phyloP scores from a whole-genome alignment of 2,888 invertebrate species.

The Esperia sulphurella region DNA sequence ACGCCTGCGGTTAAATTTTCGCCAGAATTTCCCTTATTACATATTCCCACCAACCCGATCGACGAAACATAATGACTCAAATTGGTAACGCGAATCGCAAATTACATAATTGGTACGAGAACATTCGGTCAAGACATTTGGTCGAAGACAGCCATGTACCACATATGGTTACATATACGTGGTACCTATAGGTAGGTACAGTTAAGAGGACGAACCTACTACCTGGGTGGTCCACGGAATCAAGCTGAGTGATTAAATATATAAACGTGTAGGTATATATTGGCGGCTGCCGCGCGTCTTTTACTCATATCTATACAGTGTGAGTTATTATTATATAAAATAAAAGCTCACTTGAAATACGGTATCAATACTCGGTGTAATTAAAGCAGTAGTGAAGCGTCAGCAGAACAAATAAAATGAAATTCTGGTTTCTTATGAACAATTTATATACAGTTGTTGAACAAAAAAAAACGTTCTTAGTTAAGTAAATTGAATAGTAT shows the following conservation, averaged over 20 bases:
- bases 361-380: slow-evolving; percentile 50
- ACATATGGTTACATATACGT: slow-evolving; percentile 6
- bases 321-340: slow-evolving; percentile 62
- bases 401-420: slow-evolving; percentile 1
- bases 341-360: slow-evolving; percentile 57
- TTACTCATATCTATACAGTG: slow-evolving; percentile 40
- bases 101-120: slow-evolving; percentile 66
- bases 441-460: too few relatives aligned
- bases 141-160: slow-evolving; percentile 8
- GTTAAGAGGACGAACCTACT: slow-evolving; percentile 46
- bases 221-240: slow-evolving; percentile 72
- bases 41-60: slow-evolving; percentile 47
- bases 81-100: slow-evolving; percentile 68
- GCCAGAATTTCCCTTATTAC: slow-evolving; percentile 54
- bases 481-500: too few relatives aligned
- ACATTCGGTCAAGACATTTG: slow-evolving; percentile 26
- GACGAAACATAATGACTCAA: slow-evolving; percentile 57
- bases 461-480: too few relatives aligned
- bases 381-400: slow-evolving; percentile 37
- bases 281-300: slow-evolving; percentile 35
- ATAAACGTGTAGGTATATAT: slow-evolving; percentile 33
- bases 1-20: slow-evolving; percentile 37
- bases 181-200: slow-evolving; percentile 24
- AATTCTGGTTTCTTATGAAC: neutral
- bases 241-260: slow-evolving; percentile 58